These are phyloP conservation scores for Mesorhabditis belari DNA, from an alignment of 2,888 invertebrate genomes.

Conservation along the genomic window DNA sequence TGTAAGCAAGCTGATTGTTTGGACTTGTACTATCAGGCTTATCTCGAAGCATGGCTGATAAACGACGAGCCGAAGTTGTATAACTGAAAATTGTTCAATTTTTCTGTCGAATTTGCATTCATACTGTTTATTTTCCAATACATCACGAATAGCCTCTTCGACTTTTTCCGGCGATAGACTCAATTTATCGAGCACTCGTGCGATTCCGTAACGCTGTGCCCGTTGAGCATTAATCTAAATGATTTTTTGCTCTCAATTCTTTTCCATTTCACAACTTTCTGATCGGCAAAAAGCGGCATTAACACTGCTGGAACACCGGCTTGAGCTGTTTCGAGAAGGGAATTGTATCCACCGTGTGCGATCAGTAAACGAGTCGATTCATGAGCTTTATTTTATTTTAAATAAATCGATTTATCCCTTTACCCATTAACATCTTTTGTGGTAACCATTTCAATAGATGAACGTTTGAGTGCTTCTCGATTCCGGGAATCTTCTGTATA, in stretches of 20 bases:
- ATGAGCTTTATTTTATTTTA: slow-evolving; percentile 23
- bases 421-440: slow-evolving; percentile 49
- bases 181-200: slow-evolving; percentile 40
- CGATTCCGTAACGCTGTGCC: slow-evolving; percentile 43
- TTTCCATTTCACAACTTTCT: slow-evolving; percentile 18
- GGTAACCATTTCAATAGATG: slow-evolving; percentile 49
- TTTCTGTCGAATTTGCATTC: neutral
- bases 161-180: slow-evolving; percentile 36
- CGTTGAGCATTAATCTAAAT: slow-evolving; percentile 43
- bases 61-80: slow-evolving; percentile 25
- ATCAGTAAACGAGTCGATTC: slow-evolving; percentile 43
- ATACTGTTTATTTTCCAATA: slow-evolving; percentile 16
- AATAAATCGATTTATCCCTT: too few species aligned
- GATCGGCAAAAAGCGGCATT: slow-evolving; percentile 51
- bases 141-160: slow-evolving; percentile 25
- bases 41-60: slow-evolving; percentile 45
- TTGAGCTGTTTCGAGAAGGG: slow-evolving; percentile 45
- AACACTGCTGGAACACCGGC: slow-evolving; percentile 48
- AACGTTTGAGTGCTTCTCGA: slow-evolving; percentile 30
- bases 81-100: slow-evolving; percentile 21
- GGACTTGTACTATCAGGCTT: slow-evolving; percentile 29
- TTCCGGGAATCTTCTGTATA: slow-evolving; percentile 13
- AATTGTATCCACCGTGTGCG: slow-evolving; percentile 52
- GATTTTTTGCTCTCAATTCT: neutral
- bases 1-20: slow-evolving; percentile 11